Evolutionary conservation across 2,113 vertebrate species (phyloP).

Genomic region (Engraulis encrasicolus): DNA sequence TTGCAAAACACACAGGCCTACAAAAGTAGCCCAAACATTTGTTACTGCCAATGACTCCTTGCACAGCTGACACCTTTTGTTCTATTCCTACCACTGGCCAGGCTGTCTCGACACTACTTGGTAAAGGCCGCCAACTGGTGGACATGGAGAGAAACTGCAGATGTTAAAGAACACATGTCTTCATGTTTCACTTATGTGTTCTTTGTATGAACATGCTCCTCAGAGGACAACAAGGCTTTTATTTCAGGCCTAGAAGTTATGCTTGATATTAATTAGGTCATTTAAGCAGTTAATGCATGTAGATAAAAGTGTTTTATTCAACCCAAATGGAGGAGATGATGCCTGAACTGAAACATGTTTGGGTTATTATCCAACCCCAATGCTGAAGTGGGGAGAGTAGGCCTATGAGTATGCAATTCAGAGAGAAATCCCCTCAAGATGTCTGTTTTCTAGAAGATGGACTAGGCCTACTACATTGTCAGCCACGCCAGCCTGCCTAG

Average conservation of each 20-base stretch:
- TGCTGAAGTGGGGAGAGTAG: neutral
- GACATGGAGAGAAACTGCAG: neutral
- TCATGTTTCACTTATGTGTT: neutral
- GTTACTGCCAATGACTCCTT: too few relatives aligned
- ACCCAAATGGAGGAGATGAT: too few relatives aligned
- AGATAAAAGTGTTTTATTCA: neutral
- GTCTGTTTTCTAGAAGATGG: too few relatives aligned
- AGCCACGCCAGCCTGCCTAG: neutral
- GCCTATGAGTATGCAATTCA: neutral
- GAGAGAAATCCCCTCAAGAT: neutral
- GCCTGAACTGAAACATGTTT: neutral
- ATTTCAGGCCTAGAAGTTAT: neutral
- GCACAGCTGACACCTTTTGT: too few relatives aligned
- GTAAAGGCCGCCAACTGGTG: constrained; percentile 9
- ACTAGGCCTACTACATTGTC: neutral
- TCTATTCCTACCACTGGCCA: too few relatives aligned
- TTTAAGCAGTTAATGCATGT: too few relatives aligned
- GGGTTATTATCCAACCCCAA: neutral
- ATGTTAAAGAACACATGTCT: neutral
- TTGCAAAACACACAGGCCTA: too few relatives aligned
- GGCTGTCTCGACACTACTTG: neutral
- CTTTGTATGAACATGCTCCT: neutral
- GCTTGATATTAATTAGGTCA: too few relatives aligned
- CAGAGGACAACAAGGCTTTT: neutral
- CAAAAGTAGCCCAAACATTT: too few relatives aligned